Evolutionary conservation across 2,888 invertebrate genomes (phyloP).

Genomic region (Heliothis peltigera): DNA sequence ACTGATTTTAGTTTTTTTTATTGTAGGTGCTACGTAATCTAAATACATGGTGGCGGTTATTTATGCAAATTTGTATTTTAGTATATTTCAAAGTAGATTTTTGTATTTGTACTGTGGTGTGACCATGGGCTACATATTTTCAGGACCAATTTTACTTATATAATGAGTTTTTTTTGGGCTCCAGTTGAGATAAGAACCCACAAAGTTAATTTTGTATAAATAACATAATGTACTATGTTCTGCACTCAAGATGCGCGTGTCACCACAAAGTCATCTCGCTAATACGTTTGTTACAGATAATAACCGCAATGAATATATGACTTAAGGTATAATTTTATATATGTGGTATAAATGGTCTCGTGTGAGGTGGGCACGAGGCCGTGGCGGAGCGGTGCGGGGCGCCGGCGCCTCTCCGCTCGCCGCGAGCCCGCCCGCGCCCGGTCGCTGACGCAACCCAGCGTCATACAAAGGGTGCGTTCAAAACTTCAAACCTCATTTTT

Average conservation of each 20-base stretch:
- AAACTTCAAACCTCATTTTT: slow-evolving; percentile 14
- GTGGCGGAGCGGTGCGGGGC: slow-evolving; percentile 44
- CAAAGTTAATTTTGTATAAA: neutral
- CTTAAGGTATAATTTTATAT: slow-evolving; percentile 34
- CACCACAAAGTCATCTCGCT: slow-evolving; percentile 26
- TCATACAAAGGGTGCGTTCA: slow-evolving; percentile 48
- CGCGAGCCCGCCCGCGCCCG: slow-evolving; percentile 46
- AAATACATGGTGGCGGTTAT: no score
- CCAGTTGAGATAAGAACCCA: no score
- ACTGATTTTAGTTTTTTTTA: no score
- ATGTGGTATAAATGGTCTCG: slow-evolving; percentile 63
- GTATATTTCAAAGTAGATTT: no score
- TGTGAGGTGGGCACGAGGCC: slow-evolving; percentile 76
- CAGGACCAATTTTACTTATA: no score
- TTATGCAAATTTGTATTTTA: no score
- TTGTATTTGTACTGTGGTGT: no score
- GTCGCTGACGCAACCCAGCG: slow-evolving; percentile 74
- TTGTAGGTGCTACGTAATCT: no score
- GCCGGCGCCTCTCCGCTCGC: slow-evolving; percentile 48
- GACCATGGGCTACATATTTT: no score
- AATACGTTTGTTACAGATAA: slow-evolving; percentile 17
- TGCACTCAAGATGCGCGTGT: slow-evolving; percentile 14
- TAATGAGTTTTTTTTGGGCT: no score
- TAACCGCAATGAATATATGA: slow-evolving; percentile 37
- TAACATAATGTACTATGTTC: neutral